A percentile compares a stretch with the other conserved stretches of the same genome.
phyloP scores from a whole-genome alignment of 2,113 vertebrate species.

The Scopus umbretta region DNA sequence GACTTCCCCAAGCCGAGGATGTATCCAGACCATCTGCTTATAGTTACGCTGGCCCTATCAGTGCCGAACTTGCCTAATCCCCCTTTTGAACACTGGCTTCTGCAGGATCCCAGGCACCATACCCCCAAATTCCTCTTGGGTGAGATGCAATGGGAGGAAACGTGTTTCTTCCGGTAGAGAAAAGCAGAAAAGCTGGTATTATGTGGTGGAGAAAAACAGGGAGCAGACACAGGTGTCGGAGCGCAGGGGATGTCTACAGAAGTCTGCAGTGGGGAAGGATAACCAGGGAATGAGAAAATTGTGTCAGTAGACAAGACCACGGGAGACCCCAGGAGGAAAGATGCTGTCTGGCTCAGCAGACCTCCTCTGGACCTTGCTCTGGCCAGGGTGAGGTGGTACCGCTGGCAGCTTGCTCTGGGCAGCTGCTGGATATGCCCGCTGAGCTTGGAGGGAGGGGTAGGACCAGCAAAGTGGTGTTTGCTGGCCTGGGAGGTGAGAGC shows the following conservation, averaged over 20 bases:
- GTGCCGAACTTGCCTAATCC: background rate
- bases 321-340: background rate
- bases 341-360: background rate
- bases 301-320: background rate
- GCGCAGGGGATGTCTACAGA: background rate
- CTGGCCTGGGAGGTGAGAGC: background rate
- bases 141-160: background rate
- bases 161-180: background rate
- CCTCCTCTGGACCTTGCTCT: background rate
- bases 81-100: background rate
- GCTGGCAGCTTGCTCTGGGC: background rate
- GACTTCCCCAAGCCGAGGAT: background rate
- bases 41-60: background rate
- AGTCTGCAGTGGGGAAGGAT: background rate
- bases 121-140: background rate
- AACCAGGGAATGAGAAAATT: background rate
- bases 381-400: background rate
- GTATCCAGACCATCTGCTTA: background rate
- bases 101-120: background rate
- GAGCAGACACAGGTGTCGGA: background rate
- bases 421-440: background rate
- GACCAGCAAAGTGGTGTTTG: background rate
- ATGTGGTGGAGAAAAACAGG: background rate
- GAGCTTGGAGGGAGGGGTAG: background rate
- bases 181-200: background rate